These are phyloP conservation scores for Rynchops niger DNA, from an alignment of 2,113 vertebrate genomes.

Conservation along the genomic window DNA sequence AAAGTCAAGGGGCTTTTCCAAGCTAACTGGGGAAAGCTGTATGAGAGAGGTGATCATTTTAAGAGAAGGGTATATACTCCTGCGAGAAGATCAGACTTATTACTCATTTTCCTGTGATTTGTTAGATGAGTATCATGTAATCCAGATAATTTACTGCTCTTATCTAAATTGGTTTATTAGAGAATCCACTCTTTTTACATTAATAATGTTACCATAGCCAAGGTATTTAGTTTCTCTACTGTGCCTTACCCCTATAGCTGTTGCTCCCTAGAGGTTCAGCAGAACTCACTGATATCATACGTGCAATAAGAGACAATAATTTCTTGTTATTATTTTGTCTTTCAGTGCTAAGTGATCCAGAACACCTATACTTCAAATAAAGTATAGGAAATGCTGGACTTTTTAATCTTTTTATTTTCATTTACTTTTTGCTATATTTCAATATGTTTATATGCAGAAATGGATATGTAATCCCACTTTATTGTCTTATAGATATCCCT, in stretches of 20 bases:
- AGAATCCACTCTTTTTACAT: neutral
- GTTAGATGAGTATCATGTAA: neutral
- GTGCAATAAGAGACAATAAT: rapidly evolving
- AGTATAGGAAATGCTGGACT: neutral
- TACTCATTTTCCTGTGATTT: neutral
- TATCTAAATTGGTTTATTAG: neutral
- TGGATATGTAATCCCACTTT: neutral
- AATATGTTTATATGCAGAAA: neutral
- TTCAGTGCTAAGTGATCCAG: neutral
- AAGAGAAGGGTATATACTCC: neutral
- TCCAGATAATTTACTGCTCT: neutral
- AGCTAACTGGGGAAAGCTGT: neutral
- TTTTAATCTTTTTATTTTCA: neutral
- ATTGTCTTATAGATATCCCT: neutral
- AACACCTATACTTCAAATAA: neutral
- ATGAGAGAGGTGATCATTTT: neutral
- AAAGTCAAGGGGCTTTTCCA: neutral
- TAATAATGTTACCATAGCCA: neutral
- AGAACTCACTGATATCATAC: neutral
- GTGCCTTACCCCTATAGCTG: neutral
- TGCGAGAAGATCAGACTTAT: neutral
- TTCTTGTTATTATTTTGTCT: neutral
- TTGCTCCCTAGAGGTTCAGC: neutral
- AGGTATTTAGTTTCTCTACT: neutral
- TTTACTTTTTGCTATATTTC: neutral